These are phyloP conservation scores for Lasius fuliginosus DNA, from an alignment of 2,888 invertebrate species.

Conservation along the genomic window DNA sequence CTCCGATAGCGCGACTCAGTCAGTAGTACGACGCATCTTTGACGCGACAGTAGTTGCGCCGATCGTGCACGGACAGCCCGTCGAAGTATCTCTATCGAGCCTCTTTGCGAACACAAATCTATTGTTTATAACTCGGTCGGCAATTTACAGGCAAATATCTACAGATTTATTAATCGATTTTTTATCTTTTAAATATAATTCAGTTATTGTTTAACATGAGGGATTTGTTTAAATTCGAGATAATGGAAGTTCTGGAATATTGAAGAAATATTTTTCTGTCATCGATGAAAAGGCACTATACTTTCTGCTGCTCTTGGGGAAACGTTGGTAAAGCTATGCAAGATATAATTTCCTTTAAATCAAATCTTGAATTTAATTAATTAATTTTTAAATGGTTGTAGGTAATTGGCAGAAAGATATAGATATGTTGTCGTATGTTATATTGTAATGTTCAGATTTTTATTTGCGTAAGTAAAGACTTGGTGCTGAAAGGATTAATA, in stretches of 20 bases:
- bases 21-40: neutral
- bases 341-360: neutral
- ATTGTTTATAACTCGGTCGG: constrained; percentile 29
- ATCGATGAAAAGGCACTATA: neutral
- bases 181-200: neutral
- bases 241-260: neutral
- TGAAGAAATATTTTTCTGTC: neutral
- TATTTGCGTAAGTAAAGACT: neutral
- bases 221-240: neutral
- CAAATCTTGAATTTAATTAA: neutral
- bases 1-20: neutral
- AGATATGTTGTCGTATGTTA: neutral
- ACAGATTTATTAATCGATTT: neutral
- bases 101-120: constrained; percentile 2
- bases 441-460: neutral
- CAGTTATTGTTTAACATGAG: neutral
- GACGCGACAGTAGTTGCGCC: neutral
- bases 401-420: neutral
- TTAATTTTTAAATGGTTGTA: neutral
- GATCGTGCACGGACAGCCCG: neutral
- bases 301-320: neutral
- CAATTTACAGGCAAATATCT: neutral
- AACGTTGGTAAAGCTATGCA: neutral
- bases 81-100: neutral
- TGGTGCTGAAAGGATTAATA: neutral